phyloP scores from a whole-genome alignment of 2,888 invertebrate genomes.

The Heliconius cydno region DNA sequence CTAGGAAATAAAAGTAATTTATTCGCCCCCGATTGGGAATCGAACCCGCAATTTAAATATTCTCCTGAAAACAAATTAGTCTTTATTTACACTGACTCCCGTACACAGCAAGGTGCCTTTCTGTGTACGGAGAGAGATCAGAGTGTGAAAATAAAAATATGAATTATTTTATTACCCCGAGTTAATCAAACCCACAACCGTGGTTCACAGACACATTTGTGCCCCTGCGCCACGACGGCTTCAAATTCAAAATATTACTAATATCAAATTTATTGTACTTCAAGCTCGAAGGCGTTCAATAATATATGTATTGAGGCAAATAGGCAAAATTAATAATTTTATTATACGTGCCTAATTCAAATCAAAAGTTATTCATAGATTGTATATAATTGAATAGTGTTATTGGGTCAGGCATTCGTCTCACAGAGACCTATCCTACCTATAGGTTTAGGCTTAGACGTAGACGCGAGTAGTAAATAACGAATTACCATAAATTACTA shows the following conservation, averaged over 20 bases:
- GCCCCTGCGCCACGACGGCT: no score
- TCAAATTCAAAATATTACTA: neutral
- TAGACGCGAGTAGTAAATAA: constrained; percentile 20
- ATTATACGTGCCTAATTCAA: neutral
- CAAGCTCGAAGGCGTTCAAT: neutral
- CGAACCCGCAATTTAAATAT: no score
- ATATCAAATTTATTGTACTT: neutral
- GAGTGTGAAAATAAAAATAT: no score
- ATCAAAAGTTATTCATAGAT: constrained; percentile 20
- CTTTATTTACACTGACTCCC: no score
- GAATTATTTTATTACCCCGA: no score
- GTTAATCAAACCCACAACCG: no score
- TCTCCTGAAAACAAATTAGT: no score
- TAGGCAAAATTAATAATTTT: constrained; percentile 17
- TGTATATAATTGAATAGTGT: constrained; percentile 17
- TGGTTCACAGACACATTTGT: no score
- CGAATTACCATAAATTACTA: constrained; percentile 14
- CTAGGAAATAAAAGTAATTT: neutral
- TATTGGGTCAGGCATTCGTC: constrained; percentile 20
- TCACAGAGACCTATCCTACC: neutral
- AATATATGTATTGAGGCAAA: constrained; percentile 16
- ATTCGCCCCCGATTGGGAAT: neutral
- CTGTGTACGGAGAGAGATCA: no score
- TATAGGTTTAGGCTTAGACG: neutral
- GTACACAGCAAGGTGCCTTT: no score